Conservation (phyloP, 2,797 vertebrate genomes). For the Parauchenoglanis ngamensis region DNA sequence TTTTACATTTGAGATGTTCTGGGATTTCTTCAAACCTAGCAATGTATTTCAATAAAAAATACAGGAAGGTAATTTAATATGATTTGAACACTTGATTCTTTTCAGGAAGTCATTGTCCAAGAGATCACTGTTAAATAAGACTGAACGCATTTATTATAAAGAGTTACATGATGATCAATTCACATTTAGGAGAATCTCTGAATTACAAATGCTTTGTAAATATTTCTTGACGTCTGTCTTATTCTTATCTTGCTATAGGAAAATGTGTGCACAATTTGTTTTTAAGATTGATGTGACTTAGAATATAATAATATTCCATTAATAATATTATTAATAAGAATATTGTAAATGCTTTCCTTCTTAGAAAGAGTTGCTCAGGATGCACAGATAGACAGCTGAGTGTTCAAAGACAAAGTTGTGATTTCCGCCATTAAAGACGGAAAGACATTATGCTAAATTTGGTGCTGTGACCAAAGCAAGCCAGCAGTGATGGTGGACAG, state of each 20-base stretch:
- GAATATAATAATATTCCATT: background rate
- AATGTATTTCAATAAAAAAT: background rate
- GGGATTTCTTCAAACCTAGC: background rate
- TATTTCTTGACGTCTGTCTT: background rate
- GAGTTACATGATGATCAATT: background rate
- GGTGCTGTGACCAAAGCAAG: background rate
- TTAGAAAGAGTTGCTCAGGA: background rate
- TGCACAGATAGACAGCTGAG: background rate
- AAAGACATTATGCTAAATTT: background rate
- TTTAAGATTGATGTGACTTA: background rate
- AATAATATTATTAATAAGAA: background rate
- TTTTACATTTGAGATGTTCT: background rate
- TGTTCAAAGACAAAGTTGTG: background rate
- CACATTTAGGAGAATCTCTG: background rate
- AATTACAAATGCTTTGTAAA: background rate
- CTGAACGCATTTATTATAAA: background rate
- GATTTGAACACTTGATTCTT: background rate
- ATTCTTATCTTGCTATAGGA: background rate
- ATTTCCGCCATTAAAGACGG: background rate
- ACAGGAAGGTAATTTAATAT: background rate
- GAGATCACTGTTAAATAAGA: background rate
- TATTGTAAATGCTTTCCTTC: background rate
- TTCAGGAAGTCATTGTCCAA: background rate
- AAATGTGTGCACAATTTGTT: background rate
- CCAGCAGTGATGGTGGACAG: background rate